These are phyloP conservation scores for Muscicapa striata DNA, from an alignment of 2,797 vertebrate species.

Conservation along the genomic window DNA sequence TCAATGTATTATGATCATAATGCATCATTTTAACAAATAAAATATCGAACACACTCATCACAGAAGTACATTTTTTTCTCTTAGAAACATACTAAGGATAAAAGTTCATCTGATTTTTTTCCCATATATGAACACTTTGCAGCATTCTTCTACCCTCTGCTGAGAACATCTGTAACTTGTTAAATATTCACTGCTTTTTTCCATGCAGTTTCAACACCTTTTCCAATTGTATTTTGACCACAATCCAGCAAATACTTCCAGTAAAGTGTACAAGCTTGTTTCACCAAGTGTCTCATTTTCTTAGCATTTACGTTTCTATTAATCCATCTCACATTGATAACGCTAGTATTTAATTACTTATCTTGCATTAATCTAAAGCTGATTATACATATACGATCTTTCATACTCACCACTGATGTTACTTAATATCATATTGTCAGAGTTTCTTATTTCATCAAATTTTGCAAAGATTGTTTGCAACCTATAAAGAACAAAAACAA, in stretches of 20 bases:
- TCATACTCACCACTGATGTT: constrained; percentile 86
- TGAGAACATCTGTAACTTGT: neutral
- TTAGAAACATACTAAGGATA: neutral
- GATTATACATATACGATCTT: neutral
- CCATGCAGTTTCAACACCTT: constrained; percentile 20
- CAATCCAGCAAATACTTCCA: neutral
- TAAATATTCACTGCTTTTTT: neutral
- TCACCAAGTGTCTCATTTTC: neutral
- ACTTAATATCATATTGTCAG: constrained; percentile 92
- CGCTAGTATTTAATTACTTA: neutral
- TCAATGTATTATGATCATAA: neutral
- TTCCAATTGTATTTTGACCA: neutral
- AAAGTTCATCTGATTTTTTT: neutral
- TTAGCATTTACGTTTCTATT: neutral
- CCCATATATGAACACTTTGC: neutral
- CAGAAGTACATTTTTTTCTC: neutral
- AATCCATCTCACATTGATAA: neutral
- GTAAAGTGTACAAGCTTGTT: neutral
- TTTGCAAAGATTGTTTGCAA: constrained; percentile 91
- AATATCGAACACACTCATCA: neutral
- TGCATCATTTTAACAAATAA: neutral
- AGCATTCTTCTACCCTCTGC: neutral
- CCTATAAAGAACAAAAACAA: constrained; percentile 76
- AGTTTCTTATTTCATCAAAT: constrained; percentile 96
- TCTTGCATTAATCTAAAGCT: neutral